Conservation (phyloP, 2,113 vertebrate genomes). For the Typhlomys cinereus region DNA sequence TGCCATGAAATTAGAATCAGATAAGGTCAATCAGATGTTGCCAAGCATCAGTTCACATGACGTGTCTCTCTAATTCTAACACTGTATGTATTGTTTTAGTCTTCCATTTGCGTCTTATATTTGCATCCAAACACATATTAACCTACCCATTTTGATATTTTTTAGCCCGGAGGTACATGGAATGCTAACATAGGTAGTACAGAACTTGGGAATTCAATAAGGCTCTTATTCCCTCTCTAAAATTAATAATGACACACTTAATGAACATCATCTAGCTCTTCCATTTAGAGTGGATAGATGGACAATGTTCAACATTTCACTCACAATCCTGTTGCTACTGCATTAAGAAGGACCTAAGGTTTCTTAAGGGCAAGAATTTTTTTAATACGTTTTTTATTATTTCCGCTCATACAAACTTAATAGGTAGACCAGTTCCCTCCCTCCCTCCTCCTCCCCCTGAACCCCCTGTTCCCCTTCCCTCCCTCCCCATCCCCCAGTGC, state of each 20-base stretch:
- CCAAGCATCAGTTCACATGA: not conserved
- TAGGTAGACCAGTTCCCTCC: too few species aligned
- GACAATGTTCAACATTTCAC: not conserved
- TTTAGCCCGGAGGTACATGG: not conserved
- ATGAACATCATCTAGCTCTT: not conserved
- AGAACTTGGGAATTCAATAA: conserved; percentile 25
- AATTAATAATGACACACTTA: not conserved
- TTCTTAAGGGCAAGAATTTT: conserved; percentile 21
- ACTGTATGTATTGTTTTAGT: not conserved
- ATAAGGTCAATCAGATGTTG: not conserved
- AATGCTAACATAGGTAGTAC: not conserved
- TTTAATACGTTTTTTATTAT: too few species aligned
- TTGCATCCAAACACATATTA: not conserved
- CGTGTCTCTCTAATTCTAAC: not conserved
- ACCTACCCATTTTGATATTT: not conserved
- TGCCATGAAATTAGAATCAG: not conserved
- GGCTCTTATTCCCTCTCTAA: not conserved
- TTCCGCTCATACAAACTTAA: too few species aligned
- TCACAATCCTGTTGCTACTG: not conserved
- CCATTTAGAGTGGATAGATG: not conserved
- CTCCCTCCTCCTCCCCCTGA: too few species aligned
- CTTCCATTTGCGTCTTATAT: conserved; percentile 6
- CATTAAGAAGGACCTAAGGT: not conserved
- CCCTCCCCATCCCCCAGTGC: too few species aligned
- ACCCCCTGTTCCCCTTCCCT: too few species aligned